These are phyloP conservation scores for Notolepis coatsorum DNA, from an alignment of 2,797 vertebrate species.

Conservation along the genomic window DNA sequence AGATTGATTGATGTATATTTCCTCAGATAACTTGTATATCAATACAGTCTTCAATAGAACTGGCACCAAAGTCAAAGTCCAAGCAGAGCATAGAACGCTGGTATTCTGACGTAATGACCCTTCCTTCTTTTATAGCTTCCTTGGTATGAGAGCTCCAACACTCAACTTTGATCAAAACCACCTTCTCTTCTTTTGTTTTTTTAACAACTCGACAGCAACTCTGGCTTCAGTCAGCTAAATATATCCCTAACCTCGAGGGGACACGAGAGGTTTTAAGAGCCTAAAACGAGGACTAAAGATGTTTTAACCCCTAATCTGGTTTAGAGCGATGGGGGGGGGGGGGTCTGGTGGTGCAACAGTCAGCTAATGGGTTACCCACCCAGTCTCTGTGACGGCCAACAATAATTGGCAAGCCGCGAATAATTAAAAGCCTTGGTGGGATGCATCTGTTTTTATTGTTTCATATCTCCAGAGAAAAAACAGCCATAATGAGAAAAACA, in stretches of 20 bases:
- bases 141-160: neutral
- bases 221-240: slow-evolving; percentile 14
- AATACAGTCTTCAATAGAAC: no score
- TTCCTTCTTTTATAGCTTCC: neutral
- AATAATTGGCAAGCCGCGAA: no score
- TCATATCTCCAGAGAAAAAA: slow-evolving; percentile 11
- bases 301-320: slow-evolving; percentile 66
- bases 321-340: slow-evolving; percentile 28
- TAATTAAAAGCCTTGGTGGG: slow-evolving; percentile 49
- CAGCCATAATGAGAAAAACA: slow-evolving; percentile 25
- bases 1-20: no score
- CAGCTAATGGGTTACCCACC: slow-evolving; percentile 32
- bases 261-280: slow-evolving; percentile 36
- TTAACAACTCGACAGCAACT: slow-evolving; percentile 25
- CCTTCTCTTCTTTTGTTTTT: slow-evolving; percentile 6
- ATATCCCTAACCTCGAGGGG: slow-evolving; percentile 29
- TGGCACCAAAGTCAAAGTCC: no score
- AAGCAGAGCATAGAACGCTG: no score
- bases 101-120: neutral
- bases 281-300: slow-evolving; percentile 33
- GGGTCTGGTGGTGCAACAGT: slow-evolving; percentile 32
- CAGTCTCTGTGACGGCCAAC: slow-evolving; percentile 52
- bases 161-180: slow-evolving; percentile 37
- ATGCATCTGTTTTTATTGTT: slow-evolving; percentile 38
- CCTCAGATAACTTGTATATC: no score